Conservation (phyloP, 2,797 vertebrate species). For the Malurus splendens region DNA sequence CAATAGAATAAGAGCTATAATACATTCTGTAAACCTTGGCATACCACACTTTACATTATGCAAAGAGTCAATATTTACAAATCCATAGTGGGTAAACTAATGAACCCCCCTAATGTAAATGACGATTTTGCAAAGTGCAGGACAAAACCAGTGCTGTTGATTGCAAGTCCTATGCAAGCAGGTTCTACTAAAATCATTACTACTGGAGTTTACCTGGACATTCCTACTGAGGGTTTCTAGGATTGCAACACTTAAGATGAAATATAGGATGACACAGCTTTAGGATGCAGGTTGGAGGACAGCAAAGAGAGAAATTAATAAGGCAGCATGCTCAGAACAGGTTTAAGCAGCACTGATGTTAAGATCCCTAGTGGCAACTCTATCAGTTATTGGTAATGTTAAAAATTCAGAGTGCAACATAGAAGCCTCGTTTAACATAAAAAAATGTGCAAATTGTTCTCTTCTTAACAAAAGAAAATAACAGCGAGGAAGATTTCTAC, state of each 20-base stretch:
- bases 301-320: conserved; percentile 68
- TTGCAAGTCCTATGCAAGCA: conserved; percentile 66
- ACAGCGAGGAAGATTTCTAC: conserved; percentile 86
- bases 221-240: conserved; percentile 54
- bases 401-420: conserved; percentile 83
- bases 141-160: conserved; percentile 72
- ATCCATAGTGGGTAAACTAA: conserved; percentile 68
- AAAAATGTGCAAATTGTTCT: conserved; percentile 94
- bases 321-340: conserved; percentile 83
- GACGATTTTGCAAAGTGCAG: conserved; percentile 77
- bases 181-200: conserved; percentile 56
- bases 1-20: conserved; percentile 81
- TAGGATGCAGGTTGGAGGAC: conserved; percentile 52
- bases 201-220: conserved; percentile 65
- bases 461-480: conserved; percentile 87
- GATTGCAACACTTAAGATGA: conserved; percentile 30
- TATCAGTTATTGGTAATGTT: conserved; percentile 58
- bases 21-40: conserved; percentile 94
- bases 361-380: conserved; percentile 66
- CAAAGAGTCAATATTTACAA: conserved; percentile 88
- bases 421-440: conserved; percentile 79
- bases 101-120: conserved; percentile 45
- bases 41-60: conserved; percentile 88
- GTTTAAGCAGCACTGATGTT: conserved; percentile 75
- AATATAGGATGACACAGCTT: conserved; percentile 22